Evolutionary conservation across 2,797 vertebrate genomes (phyloP).

Genomic region (Oryzias dopingdopingensis): DNA sequence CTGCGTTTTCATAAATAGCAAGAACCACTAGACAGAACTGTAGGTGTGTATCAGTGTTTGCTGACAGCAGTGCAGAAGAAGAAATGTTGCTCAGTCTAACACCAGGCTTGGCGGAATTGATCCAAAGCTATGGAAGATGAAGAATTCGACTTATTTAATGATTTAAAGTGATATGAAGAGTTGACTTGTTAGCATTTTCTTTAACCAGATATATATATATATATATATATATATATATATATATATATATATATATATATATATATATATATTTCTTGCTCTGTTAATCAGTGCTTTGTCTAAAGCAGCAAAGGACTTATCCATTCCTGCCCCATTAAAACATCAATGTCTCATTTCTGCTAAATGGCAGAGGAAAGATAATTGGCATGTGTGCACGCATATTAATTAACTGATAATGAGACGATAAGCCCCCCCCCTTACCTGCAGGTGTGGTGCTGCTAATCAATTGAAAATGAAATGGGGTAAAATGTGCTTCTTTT

Average conservation of each 20-base stretch:
- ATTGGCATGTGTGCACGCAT: slow-evolving; percentile 89
- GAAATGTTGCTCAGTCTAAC: too few species aligned
- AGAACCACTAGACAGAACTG: too few species aligned
- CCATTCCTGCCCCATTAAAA: slow-evolving; percentile 84
- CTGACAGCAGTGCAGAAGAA: too few species aligned
- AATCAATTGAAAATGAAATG: slow-evolving; percentile 85
- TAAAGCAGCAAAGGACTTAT: slow-evolving; percentile 74
- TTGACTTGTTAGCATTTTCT: too few species aligned
- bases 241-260: not conserved
- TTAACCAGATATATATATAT: too few species aligned
- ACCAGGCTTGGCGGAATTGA: too few species aligned
- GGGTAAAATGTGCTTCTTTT: slow-evolving; percentile 76
- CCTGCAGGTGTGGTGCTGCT: slow-evolving; percentile 82
- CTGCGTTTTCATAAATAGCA: too few species aligned
- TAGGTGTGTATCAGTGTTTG: too few species aligned
- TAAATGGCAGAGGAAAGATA: slow-evolving; percentile 86
- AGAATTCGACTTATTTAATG: too few species aligned
- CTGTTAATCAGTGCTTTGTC: slow-evolving; percentile 78
- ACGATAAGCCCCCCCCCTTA: slow-evolving; percentile 83
- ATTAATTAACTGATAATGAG: slow-evolving; percentile 97
- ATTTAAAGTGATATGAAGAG: too few species aligned
- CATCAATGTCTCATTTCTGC: slow-evolving; percentile 86
- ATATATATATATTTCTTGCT: slow-evolving; percentile 35
- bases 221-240: not conserved
- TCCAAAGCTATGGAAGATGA: too few species aligned